Evolutionary conservation across 1,140 invertebrate species (phyloP), one percentile per base, ranked within the genome.

Genomic region (Drosophila malerkotliana): DNA sequence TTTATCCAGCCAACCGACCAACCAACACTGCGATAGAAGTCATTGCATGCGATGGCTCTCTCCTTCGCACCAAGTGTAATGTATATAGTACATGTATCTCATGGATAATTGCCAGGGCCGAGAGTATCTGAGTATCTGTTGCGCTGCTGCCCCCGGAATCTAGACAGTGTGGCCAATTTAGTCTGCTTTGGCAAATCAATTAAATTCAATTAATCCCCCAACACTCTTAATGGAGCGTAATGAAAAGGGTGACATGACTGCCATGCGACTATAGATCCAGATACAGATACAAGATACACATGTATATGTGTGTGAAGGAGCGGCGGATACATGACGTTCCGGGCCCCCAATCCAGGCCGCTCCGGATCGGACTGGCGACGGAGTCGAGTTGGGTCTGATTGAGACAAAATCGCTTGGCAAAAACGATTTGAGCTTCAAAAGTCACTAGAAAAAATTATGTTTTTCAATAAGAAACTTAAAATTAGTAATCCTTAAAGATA

Each of bases 141-240:
- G 79, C 72, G 56, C 52, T 44, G 72, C 63, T 63, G 60, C 54
- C 76, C 64, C 62, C 57, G 72, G 75, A 91, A 90, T 91, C 84
- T 88, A 89, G 89, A 91, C 90, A 88, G 69, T 90, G 80, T 79
- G 90, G 90, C 85, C 90, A 91, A 91, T 91, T 91, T 90, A 87
- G 90, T 81, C 85, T 91, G 90, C 90, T 91, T 91, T 91, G 90
- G 90, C 90, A 91, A 91, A 91, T 91, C 90, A 91, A 91, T 91
- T 91, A 91, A 91, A 91, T 91, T 91, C 90, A 91, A 91, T 91
- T 91, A 91, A 91, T 91, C 79, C 90, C 90, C 80, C 85, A 90
- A 90, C 85, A 90, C 85, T 90, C 72, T 79, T 91, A 91, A 91
- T 91, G 90, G 90, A 91, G 77, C 82, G 69, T 90, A 91, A 91